These are phyloP conservation scores for Lathronympha strigana DNA, from an alignment of 2,888 invertebrate species.

Conservation along the genomic window DNA sequence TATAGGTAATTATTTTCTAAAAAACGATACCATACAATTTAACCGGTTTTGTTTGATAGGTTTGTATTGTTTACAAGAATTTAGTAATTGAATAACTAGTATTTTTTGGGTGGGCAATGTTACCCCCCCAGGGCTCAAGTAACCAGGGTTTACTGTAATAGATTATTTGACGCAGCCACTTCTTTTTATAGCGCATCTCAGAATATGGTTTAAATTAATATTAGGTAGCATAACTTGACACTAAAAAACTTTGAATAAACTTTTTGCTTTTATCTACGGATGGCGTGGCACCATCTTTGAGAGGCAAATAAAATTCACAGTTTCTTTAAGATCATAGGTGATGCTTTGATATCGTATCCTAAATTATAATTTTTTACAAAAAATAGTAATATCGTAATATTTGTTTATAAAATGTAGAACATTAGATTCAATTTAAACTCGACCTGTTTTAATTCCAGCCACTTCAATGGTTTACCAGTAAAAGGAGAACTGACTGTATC, in stretches of 20 bases:
- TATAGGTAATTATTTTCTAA: no score
- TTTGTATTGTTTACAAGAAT: no score
- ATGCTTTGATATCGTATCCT: not conserved
- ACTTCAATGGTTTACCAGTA: slow-evolving; percentile 94
- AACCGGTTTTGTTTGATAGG: no score
- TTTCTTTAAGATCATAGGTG: no score
- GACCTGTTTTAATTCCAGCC: slow-evolving; percentile 75
- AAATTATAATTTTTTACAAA: no score
- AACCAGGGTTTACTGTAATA: no score
- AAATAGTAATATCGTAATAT: no score
- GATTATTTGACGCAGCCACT: not conserved
- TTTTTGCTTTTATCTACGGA: slow-evolving; percentile 4
- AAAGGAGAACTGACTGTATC: slow-evolving; percentile 93
- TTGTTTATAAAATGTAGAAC: not conserved
- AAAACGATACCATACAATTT: no score
- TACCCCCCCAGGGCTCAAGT: no score
- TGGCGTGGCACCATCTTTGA: not conserved
- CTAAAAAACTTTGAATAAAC: slow-evolving; percentile 22
- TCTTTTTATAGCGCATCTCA: slow-evolving; percentile 13
- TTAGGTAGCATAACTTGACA: slow-evolving; percentile 20
- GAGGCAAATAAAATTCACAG: not conserved
- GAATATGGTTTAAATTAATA: slow-evolving; percentile 11
- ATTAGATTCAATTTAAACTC: not conserved
- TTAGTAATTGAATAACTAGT: no score
- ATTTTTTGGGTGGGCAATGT: no score